Base-by-base conservation (phyloP, 2,113 vertebrate species). In the Mesembrinibis cayennensis region DNA sequence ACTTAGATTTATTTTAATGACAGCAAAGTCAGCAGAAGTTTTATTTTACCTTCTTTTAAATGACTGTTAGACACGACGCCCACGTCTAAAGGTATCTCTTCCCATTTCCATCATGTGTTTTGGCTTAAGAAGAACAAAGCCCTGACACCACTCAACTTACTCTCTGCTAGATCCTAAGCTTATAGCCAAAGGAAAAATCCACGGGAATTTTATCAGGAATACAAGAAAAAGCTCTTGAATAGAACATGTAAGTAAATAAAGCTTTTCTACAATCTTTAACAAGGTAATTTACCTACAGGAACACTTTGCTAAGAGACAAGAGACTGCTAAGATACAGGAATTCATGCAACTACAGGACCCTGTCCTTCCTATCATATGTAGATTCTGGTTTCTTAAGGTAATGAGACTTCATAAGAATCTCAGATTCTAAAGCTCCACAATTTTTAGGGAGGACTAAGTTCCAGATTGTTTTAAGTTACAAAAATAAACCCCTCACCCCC, bases 41-140 rank as follows among this genome's bases (percentile, higher is more conserved):
- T 72, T 73, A n/a, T 90, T 90, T 89, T 72, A 42, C 29, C 69
- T 72, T n/a, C 86, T 78, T 82, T 90, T 85, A 92, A 76, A 84
- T 81, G 1, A 52, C 47, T 49, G 18, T 78, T 83, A 67, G 76
- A 67, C 13, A 50, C 0, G 5, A 86, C 62, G 62, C 9, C 79
- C 76, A 34, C 16, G 0, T 85, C 84, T 88, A 63, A 92, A 95
- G n/a, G 47, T 62, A 56, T 65, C 47, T 83, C 47, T 71, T 90
- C 52, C 59, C 6, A 52, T 84, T 82, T 83, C 77, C 65, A 40
- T 81, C 79, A 27, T 40, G 50, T 92, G 36, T 74, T 92, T 82
- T 63, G 67, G 61, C 67, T 78, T 67, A 58, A 78, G 67, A 47
- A 61, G 34, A 78, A 50, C 55, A 93, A 95, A 95, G 44, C 26